phyloP scores from a whole-genome alignment of 2,797 vertebrate species.

The Aselliscus stoliczkanus region DNA sequence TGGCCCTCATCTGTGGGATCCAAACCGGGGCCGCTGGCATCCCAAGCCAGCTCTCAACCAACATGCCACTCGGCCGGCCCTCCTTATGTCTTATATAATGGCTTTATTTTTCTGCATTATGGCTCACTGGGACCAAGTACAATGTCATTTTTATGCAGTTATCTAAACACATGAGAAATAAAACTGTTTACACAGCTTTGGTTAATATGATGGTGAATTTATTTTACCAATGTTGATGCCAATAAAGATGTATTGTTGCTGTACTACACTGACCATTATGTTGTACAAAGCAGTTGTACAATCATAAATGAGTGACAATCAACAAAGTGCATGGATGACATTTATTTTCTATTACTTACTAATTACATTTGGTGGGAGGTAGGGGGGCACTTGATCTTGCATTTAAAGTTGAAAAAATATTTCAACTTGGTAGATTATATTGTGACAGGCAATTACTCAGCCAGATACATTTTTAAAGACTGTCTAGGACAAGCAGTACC shows the following conservation, averaged over 20 bases:
- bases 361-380: neutral
- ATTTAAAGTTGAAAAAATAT: constrained; percentile 44
- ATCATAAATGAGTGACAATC: neutral
- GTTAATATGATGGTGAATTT: constrained; percentile 17
- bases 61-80: too few species aligned
- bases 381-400: neutral
- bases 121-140: constrained; percentile 27
- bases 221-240: neutral
- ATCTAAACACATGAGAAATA: constrained; percentile 1
- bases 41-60: too few species aligned
- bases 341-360: constrained; percentile 59
- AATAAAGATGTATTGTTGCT: constrained; percentile 49
- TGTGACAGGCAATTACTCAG: constrained; percentile 65
- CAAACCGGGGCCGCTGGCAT: too few species aligned
- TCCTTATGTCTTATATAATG: constrained; percentile 6
- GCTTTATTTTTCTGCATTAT: constrained; percentile 31
- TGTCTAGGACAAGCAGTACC: constrained; percentile 55
- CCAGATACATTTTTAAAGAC: constrained; percentile 58
- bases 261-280: constrained; percentile 6
- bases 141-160: constrained; percentile 45
- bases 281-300: neutral
- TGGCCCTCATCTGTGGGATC: too few species aligned
- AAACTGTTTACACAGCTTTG: neutral
- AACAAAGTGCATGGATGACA: constrained; percentile 35
- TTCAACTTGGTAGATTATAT: constrained; percentile 54